phyloP scores from a whole-genome alignment of 2,888 invertebrate genomes.

The Petrolisthes cinctipes region DNA sequence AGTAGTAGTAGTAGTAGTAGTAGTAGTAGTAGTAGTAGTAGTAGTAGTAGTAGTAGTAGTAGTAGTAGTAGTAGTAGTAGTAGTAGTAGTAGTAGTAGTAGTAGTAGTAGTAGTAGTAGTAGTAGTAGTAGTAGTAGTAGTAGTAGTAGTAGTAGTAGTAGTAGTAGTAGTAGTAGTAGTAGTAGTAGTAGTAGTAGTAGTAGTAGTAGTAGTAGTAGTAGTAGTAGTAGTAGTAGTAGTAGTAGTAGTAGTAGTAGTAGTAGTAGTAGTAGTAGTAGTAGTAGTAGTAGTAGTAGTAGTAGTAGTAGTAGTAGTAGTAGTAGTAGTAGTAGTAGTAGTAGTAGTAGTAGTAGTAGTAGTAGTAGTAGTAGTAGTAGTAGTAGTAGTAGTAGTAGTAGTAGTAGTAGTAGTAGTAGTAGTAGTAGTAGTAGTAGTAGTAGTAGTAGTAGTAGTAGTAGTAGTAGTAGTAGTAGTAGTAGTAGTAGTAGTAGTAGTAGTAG shows the following conservation, averaged over 20 bases:
- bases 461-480: constrained; percentile 3
- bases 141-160: too few relatives aligned
- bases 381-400: too few relatives aligned
- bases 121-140: too few relatives aligned
- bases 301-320: too few relatives aligned
- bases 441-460: constrained; percentile 23
- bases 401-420: too few relatives aligned
- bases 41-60: too few relatives aligned
- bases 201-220: constrained; percentile 3
- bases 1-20: constrained; percentile 19
- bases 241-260: background rate
- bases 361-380: constrained; percentile 10
- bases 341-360: constrained; percentile 10
- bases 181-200: constrained; percentile 23
- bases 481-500: too few relatives aligned
- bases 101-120: background rate
- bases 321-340: too few relatives aligned
- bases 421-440: background rate
- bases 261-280: constrained; percentile 19
- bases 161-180: background rate
- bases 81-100: constrained; percentile 20
- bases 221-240: too few relatives aligned
- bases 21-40: constrained; percentile 3
- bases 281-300: constrained; percentile 3
- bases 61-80: too few relatives aligned